A percentile compares a stretch with the other conserved stretches of the same genome.
These are phyloP conservation scores for Dipus sagitta DNA, from an alignment of 2,797 vertebrate species.

Conservation along the genomic window DNA sequence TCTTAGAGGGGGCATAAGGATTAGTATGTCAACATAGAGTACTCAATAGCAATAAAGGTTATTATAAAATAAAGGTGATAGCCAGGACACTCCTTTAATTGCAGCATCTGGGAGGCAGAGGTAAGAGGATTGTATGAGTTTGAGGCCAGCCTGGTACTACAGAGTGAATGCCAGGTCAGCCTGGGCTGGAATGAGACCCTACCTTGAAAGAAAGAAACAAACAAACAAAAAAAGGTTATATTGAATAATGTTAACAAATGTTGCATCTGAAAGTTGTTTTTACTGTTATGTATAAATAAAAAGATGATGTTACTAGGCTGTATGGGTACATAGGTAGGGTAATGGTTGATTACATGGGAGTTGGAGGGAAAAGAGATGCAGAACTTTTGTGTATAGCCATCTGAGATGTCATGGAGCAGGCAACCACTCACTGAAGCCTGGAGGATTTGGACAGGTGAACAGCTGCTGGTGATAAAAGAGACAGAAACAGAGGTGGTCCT, in stretches of 20 bases:
- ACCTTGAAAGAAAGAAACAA: neutral
- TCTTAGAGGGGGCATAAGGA: neutral
- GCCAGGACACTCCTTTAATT: no score
- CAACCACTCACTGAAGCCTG: fast-evolving
- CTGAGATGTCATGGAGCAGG: neutral
- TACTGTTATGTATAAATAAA: neutral
- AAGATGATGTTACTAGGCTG: neutral
- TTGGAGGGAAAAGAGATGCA: neutral
- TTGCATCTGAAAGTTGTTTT: neutral
- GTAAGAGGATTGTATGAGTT: no score
- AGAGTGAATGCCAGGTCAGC: no score
- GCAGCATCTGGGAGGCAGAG: no score
- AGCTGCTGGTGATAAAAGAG: no score
- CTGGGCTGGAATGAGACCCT: no score
- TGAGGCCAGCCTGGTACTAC: no score
- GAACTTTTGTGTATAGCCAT: neutral
- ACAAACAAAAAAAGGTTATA: neutral
- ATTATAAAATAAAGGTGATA: neutral
- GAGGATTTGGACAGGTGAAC: neutral
- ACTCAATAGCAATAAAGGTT: neutral
- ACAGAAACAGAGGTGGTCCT: neutral
- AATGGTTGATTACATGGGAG: no score
- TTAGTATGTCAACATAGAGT: neutral
- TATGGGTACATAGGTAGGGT: neutral
- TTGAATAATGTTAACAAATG: neutral